phyloP scores from a whole-genome alignment of 2,888 invertebrate species.

The Mechanitis mazaeus region DNA sequence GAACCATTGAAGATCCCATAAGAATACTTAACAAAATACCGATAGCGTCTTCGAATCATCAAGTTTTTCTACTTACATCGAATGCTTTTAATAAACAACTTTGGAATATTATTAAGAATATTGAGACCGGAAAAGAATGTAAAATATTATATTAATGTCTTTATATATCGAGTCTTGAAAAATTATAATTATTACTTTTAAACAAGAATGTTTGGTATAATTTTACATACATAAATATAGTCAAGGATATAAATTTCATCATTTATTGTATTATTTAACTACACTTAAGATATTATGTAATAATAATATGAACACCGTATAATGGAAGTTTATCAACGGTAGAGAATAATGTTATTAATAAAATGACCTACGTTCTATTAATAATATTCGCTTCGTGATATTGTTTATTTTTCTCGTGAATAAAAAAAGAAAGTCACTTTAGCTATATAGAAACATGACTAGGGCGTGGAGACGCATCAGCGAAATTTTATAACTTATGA shows the following conservation, averaged over 20 bases:
- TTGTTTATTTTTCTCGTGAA: background rate
- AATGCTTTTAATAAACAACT: background rate
- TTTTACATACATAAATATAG: no score
- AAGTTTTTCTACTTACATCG: background rate
- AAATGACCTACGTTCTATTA: background rate
- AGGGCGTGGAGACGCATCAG: slow-evolving; percentile 15
- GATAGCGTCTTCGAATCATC: background rate
- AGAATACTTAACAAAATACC: background rate
- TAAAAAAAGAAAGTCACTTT: slow-evolving; percentile 7
- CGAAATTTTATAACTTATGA: slow-evolving; percentile 7
- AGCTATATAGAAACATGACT: slow-evolving; percentile 9
- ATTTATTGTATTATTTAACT: no score
- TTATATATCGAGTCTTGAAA: no score
- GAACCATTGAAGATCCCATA: background rate
- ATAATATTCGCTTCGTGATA: background rate
- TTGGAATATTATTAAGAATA: no score
- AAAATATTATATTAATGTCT: no score
- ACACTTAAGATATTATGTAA: no score
- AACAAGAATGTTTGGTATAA: no score
- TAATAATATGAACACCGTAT: no score
- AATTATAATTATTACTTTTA: no score
- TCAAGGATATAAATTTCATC: no score
- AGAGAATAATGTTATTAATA: slow-evolving; percentile 2
- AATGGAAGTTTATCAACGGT: no score
- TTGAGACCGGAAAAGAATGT: no score